phyloP scores from a whole-genome alignment of 1,140 invertebrate genomes.

The Aricia agestis region DNA sequence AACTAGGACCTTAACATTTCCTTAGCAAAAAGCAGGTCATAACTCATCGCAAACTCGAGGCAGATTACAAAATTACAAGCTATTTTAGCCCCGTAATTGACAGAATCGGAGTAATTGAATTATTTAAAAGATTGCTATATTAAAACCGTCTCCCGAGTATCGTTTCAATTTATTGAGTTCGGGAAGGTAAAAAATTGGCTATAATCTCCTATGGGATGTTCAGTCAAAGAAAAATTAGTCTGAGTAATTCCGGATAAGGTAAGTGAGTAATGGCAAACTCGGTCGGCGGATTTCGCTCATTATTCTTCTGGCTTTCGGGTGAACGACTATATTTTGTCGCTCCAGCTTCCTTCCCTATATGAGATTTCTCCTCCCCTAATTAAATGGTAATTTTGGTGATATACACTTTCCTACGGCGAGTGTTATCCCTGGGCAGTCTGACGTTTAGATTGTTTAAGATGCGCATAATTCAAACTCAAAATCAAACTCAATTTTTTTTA shows the following conservation, averaged over 20 bases:
- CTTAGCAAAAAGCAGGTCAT: not conserved
- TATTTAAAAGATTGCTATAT: slow-evolving; percentile 9
- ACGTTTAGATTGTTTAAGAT: too few relatives aligned
- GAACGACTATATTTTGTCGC: slow-evolving; percentile 10
- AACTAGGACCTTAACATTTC: too few relatives aligned
- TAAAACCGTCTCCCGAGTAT: slow-evolving; percentile 2
- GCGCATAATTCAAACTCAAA: too few relatives aligned
- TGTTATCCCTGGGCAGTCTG: not conserved
- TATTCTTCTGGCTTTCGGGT: slow-evolving; percentile 10
- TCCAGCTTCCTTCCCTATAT: slow-evolving; percentile 2
- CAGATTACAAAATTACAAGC: not conserved
- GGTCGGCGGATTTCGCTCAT: slow-evolving; percentile 3
- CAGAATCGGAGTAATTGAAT: not conserved
- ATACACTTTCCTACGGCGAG: not conserved
- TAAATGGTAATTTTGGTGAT: slow-evolving; percentile 1
- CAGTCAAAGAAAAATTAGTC: slow-evolving; percentile 13
- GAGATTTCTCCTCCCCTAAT: not conserved
- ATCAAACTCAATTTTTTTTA: too few relatives aligned
- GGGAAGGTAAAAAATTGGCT: slow-evolving; percentile 14
- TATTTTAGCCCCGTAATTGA: not conserved
- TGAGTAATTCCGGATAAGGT: slow-evolving; percentile 10
- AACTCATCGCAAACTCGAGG: not conserved
- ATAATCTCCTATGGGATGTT: slow-evolving; percentile 14
- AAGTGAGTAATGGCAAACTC: slow-evolving; percentile 6
- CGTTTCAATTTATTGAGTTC: slow-evolving; percentile 7